Conservation (phyloP, 2,113 vertebrate genomes). For the Hydropotes inermis region DNA sequence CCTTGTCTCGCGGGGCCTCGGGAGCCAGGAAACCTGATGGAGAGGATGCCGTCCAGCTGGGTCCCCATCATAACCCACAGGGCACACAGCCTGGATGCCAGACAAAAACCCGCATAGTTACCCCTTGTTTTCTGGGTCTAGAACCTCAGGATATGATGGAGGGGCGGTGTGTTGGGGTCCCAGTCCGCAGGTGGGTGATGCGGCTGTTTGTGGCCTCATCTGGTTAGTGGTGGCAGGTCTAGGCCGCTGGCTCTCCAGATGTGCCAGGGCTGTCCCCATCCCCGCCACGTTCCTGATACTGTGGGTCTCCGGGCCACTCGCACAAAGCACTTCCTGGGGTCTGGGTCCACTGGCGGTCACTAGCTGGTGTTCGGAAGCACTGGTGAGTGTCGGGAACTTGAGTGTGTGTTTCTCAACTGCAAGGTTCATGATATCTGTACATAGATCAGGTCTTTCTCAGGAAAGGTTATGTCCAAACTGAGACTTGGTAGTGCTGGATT, state of each 20-base stretch:
- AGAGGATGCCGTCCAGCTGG: too few species aligned
- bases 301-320: background rate
- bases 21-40: rapidly evolving
- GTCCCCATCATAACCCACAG: background rate
- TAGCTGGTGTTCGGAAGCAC: background rate
- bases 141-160: rapidly evolving
- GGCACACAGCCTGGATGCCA: background rate
- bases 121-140: background rate
- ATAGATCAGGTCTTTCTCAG: background rate
- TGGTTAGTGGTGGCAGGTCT: rapidly evolving
- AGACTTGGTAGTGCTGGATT: background rate
- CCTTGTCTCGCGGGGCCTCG: too few species aligned
- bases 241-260: background rate
- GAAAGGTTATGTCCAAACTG: background rate
- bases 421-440: background rate
- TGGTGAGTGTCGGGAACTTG: background rate
- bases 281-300: background rate
- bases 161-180: background rate
- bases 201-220: background rate
- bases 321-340: background rate
- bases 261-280: background rate
- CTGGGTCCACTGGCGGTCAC: rapidly evolving
- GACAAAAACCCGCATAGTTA: rapidly evolving
- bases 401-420: background rate
- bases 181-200: background rate